A percentile compares a stretch with the other conserved stretches of the same genome.
Conservation (phyloP, 1,140 invertebrate genomes). For the Sitobion miscanthi region DNA sequence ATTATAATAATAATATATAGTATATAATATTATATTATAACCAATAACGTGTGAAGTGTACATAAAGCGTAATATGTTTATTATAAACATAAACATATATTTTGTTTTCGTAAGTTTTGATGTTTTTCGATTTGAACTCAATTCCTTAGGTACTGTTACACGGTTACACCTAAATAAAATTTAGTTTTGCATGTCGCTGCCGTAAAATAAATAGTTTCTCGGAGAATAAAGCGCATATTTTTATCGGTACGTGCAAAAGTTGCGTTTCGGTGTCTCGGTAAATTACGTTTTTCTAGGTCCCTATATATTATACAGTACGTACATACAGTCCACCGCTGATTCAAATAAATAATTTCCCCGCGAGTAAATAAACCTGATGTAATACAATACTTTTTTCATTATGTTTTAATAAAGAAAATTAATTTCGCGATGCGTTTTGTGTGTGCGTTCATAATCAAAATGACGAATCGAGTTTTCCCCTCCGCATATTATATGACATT, state of each 20-base stretch:
- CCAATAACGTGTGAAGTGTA: not conserved
- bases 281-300: not conserved
- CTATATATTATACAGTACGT: not conserved
- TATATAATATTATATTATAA: not conserved
- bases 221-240: not conserved
- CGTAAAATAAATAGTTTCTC: not conserved
- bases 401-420: conserved; percentile 47
- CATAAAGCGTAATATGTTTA: not conserved
- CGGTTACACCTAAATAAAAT: not conserved
- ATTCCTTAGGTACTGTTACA: not conserved
- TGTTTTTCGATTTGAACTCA: not conserved
- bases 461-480: conserved; percentile 52
- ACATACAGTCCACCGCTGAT: not conserved
- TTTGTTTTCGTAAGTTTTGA: not conserved
- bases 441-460: conserved; percentile 17
- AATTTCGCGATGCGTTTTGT: conserved; percentile 29
- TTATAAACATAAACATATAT: not conserved
- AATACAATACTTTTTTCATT: conserved; percentile 22
- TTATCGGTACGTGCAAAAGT: not conserved
- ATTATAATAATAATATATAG: not conserved
- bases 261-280: not conserved
- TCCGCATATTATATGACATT: not conserved
- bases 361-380: not conserved
- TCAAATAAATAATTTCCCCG: not conserved
- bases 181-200: not conserved